phyloP scores from a whole-genome alignment of 2,113 vertebrate species.

The Dicaeum eximium region DNA sequence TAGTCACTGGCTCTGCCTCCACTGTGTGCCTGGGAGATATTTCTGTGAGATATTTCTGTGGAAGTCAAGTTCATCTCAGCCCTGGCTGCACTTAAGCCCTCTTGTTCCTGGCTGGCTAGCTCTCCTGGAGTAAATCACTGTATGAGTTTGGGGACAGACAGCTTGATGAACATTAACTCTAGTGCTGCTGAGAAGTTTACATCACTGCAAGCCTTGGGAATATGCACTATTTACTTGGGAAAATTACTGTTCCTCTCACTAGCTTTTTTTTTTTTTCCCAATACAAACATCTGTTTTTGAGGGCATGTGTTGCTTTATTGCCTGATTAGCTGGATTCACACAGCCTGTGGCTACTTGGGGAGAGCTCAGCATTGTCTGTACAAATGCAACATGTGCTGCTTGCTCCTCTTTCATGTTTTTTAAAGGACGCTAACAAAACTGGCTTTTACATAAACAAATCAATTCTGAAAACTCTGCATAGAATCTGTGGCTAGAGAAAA shows the following conservation, averaged over 20 bases:
- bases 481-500: neutral
- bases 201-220: neutral
- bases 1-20: neutral
- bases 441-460: constrained; percentile 36
- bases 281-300: constrained; percentile 52
- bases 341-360: constrained; percentile 1
- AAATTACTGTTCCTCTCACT: neutral
- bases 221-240: neutral
- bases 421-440: constrained; percentile 27
- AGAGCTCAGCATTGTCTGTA: neutral
- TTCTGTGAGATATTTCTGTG: neutral
- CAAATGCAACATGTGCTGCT: neutral
- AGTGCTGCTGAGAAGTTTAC: neutral
- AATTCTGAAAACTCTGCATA: neutral
- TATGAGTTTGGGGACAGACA: neutral
- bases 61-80: neutral
- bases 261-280: neutral
- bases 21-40: neutral
- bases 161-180: neutral
- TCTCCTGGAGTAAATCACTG: neutral
- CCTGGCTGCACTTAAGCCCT: neutral
- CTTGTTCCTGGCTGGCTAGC: neutral
- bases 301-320: neutral
- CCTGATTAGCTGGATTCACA: constrained; percentile 27
- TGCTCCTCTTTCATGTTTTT: constrained; percentile 34